Evolutionary conservation across 2,113 vertebrate genomes (phyloP).

Genomic region (Corydoras sp.): DNA sequence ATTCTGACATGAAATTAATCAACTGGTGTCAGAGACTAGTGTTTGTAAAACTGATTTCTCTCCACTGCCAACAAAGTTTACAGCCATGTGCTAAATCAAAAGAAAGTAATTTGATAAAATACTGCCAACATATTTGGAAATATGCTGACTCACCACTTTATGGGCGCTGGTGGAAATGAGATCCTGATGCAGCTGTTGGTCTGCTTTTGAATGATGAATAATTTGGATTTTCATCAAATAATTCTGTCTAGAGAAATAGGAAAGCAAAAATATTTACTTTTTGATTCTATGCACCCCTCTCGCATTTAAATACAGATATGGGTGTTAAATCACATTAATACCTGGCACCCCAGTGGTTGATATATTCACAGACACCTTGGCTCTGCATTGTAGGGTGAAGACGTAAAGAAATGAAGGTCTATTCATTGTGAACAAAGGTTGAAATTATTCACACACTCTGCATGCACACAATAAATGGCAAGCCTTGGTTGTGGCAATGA

Average conservation of each 20-base stretch:
- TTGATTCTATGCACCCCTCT: background rate
- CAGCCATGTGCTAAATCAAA: slow-evolving; percentile 19
- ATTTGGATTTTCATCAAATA: slow-evolving; percentile 12
- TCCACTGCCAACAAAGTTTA: slow-evolving; percentile 1
- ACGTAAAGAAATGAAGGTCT: slow-evolving; percentile 8
- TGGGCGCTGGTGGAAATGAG: slow-evolving; percentile 11
- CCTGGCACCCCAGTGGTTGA: background rate
- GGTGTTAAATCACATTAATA: background rate
- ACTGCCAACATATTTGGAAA: background rate
- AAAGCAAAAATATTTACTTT: slow-evolving; percentile 26
- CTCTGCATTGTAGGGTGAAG: slow-evolving; percentile 18
- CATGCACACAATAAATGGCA: slow-evolving; percentile 24
- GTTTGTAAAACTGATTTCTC: background rate
- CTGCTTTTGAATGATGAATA: slow-evolving; percentile 13
- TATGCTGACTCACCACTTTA: background rate
- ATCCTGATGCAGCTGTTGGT: background rate
- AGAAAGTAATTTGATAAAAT: slow-evolving; percentile 22
- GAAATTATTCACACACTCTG: slow-evolving; percentile 3
- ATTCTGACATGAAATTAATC: slow-evolving; percentile 9
- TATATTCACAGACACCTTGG: slow-evolving; percentile 17
- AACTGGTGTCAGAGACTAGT: slow-evolving; percentile 1
- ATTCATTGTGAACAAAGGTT: slow-evolving; percentile 19
- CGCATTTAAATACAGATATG: slow-evolving; percentile 25
- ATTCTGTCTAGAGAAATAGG: slow-evolving; percentile 5
- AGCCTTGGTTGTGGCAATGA: slow-evolving; percentile 22